Percentiles rank a stretch among this genome's conserved stretches.
These are phyloP conservation scores for Drosophila conformis DNA, from an alignment of 2,888 invertebrate genomes.

Conservation along the genomic window DNA sequence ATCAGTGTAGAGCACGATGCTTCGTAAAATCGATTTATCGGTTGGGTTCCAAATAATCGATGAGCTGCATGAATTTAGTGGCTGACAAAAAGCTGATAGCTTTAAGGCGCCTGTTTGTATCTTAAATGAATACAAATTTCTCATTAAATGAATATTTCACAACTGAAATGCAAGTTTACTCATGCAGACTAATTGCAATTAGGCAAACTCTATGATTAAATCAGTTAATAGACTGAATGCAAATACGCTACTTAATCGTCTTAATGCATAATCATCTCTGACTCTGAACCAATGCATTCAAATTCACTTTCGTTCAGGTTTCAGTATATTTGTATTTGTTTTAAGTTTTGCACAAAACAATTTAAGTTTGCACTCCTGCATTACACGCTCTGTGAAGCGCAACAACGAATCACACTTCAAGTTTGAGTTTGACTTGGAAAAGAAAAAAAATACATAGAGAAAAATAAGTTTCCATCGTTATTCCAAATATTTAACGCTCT, in stretches of 20 bases:
- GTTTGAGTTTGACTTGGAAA: slow-evolving; percentile 40
- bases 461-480: not conserved
- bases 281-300: slow-evolving; percentile 11
- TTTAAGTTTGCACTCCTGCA: slow-evolving; percentile 35
- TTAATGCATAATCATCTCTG: not conserved
- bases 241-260: not conserved
- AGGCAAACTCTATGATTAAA: not conserved
- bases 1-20: not conserved
- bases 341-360: slow-evolving; percentile 20
- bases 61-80: not conserved
- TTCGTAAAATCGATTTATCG: not conserved
- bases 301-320: slow-evolving; percentile 38
- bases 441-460: slow-evolving; percentile 4
- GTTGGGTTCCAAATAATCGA: not conserved
- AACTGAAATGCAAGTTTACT: not conserved
- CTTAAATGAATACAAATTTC: too few species aligned
- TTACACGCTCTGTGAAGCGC: slow-evolving; percentile 64
- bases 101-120: not conserved
- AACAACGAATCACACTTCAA: slow-evolving; percentile 67
- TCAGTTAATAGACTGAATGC: not conserved
- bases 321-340: not conserved
- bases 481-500: slow-evolving; percentile 21
- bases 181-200: not conserved
- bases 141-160: not conserved
- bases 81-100: slow-evolving; percentile 13